These are phyloP conservation scores for Habrosyne pyritoides DNA, from an alignment of 2,888 invertebrate genomes.

Conservation along the genomic window DNA sequence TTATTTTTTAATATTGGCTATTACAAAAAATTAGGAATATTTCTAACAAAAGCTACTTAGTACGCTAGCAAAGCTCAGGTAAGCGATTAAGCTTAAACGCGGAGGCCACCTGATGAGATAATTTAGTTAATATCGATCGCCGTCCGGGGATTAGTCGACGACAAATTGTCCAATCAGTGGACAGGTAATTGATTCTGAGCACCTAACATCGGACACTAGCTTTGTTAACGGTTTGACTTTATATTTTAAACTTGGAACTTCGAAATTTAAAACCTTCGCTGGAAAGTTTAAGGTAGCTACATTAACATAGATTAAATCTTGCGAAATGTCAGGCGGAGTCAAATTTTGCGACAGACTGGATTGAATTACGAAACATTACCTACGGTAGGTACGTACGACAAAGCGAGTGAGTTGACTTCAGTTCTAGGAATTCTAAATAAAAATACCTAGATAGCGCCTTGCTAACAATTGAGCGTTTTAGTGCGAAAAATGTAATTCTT, in stretches of 20 bases:
- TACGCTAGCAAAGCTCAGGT: slow-evolving; percentile 14
- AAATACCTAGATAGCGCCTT: background rate
- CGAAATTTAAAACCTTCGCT: slow-evolving; percentile 19
- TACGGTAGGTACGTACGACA: no score
- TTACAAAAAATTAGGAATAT: no score
- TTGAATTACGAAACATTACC: background rate
- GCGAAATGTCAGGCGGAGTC: background rate
- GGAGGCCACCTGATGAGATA: slow-evolving; percentile 67
- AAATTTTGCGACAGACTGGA: background rate
- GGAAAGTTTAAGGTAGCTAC: background rate
- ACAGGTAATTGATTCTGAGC: slow-evolving; percentile 84
- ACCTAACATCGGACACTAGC: slow-evolving; percentile 58
- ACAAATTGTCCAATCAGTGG: slow-evolving; percentile 84
- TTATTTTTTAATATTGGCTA: no score
- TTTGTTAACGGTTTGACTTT: slow-evolving; percentile 37
- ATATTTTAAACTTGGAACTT: slow-evolving; percentile 32
- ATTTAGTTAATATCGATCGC: slow-evolving; percentile 75
- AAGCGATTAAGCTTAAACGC: slow-evolving; percentile 26
- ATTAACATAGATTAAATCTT: background rate
- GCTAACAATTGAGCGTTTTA: no score
- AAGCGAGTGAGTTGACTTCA: background rate
- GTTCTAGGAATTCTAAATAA: background rate
- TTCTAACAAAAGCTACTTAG: slow-evolving; percentile 17
- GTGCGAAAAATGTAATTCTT: no score
- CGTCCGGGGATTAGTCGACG: slow-evolving; percentile 68